Conservation (phyloP, 2,888 invertebrate genomes). For the Anoncus sp. region DNA sequence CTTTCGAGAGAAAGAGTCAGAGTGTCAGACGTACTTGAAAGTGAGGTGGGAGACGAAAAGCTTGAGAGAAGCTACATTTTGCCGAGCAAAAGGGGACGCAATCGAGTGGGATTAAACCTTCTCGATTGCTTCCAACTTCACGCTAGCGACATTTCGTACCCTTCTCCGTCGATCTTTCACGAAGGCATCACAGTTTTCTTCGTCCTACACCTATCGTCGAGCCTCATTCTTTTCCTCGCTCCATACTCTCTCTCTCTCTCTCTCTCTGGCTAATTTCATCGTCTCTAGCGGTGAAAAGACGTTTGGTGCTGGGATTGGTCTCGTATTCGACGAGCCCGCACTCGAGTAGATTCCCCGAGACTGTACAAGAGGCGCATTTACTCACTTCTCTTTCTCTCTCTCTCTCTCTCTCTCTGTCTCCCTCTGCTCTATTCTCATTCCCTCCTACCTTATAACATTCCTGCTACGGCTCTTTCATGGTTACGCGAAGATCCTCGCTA, state of each 20-base stretch:
- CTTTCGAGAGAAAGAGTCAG: slow-evolving; percentile 50
- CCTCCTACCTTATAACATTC: slow-evolving; percentile 31
- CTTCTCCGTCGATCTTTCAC: slow-evolving; percentile 18
- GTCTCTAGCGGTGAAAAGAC: slow-evolving; percentile 70
- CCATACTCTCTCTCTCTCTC: slow-evolving; percentile 43
- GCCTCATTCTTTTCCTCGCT: slow-evolving; percentile 52
- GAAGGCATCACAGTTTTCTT: slow-evolving; percentile 26
- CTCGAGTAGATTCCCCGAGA: slow-evolving; percentile 52
- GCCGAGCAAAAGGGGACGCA: slow-evolving; percentile 77
- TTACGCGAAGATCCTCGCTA: slow-evolving; percentile 64
- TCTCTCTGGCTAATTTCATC: slow-evolving; percentile 52
- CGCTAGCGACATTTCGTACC: slow-evolving; percentile 71
- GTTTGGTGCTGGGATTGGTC: slow-evolving; percentile 58
- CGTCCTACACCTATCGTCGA: slow-evolving; percentile 37
- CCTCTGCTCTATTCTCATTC: too few species aligned
- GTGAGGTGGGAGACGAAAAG: slow-evolving; percentile 56
- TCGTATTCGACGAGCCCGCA: slow-evolving; percentile 54
- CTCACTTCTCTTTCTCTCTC: slow-evolving; percentile 40
- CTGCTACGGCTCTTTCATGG: slow-evolving; percentile 38
- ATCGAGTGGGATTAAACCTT: slow-evolving; percentile 82
- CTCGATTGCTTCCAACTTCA: slow-evolving; percentile 82
- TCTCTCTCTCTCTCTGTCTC: slow-evolving; percentile 55
- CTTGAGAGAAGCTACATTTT: slow-evolving; percentile 63
- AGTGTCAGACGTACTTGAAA: slow-evolving; percentile 43
- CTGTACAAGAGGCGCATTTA: slow-evolving; percentile 30